Conservation (phyloP, 2,888 invertebrate genomes). For the Polydesmus complanatus region DNA sequence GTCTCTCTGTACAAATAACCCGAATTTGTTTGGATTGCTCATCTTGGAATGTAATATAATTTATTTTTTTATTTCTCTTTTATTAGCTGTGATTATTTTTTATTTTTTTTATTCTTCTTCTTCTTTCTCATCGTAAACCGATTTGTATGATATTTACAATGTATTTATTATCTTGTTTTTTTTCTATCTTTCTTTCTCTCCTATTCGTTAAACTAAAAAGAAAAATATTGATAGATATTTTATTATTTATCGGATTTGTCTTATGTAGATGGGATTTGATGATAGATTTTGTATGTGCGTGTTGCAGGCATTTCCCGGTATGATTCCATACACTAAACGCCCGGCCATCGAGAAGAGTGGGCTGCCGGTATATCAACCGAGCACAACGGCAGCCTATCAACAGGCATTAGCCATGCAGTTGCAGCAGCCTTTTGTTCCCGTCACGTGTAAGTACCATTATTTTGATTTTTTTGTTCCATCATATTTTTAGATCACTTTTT, state of each 20-base stretch:
- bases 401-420: constrained; percentile 79
- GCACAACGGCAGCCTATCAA: constrained; percentile 55
- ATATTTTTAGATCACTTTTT: no score
- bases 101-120: neutral
- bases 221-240: no score
- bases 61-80: no score
- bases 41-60: neutral
- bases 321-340: constrained; percentile 91
- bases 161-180: neutral
- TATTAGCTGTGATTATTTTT: neutral
- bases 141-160: neutral
- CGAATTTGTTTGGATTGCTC: neutral
- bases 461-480: no score
- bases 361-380: constrained; percentile 86
- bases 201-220: no score
- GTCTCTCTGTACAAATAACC: neutral
- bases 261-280: neutral
- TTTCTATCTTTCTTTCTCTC: neutral
- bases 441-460: constrained; percentile 89
- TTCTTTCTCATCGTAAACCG: neutral
- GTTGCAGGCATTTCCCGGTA: constrained; percentile 77
- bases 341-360: constrained; percentile 86
- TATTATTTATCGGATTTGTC: no score
- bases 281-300: constrained; percentile 6
- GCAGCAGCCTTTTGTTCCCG: constrained; percentile 86